A percentile compares a stretch with the other conserved stretches of the same genome.
phyloP scores from a whole-genome alignment of 2,797 vertebrate species.

The Otolemur crassicaudatus region DNA sequence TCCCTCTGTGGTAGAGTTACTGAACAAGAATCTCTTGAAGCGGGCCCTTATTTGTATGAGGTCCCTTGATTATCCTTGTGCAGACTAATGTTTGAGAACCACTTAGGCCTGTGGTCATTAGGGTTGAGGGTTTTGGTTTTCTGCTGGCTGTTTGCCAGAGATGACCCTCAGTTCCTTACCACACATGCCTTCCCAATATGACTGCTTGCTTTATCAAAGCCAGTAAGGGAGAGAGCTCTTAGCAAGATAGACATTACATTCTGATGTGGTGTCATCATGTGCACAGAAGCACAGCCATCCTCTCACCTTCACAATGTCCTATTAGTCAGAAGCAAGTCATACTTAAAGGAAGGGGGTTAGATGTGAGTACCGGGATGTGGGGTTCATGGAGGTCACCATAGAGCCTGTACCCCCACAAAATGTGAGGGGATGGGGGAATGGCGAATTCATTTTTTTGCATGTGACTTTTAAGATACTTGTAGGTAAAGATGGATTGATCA shows the following conservation, averaged over 20 bases:
- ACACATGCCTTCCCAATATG: background rate
- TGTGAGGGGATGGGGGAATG: background rate
- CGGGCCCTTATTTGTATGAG: background rate
- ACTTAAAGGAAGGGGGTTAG: background rate
- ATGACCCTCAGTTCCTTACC: background rate
- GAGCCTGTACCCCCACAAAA: background rate
- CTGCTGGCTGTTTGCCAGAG: background rate
- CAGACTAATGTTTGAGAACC: background rate
- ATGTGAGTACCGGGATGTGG: background rate
- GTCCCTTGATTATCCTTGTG: background rate
- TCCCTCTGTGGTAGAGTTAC: background rate
- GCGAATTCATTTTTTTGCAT: background rate
- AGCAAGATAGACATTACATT: background rate
- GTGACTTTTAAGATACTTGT: background rate
- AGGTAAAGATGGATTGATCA: background rate
- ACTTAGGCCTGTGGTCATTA: background rate
- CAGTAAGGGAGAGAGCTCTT: background rate
- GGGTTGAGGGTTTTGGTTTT: background rate
- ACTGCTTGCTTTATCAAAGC: background rate
- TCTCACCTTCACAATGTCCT: background rate
- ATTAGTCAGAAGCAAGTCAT: background rate
- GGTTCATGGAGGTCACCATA: background rate
- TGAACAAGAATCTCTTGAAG: background rate
- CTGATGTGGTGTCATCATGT: background rate
- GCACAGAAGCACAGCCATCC: background rate